These are phyloP conservation scores for Theonella swinhoei DNA, from an alignment of 37 sponge, comb jelly and placozoan genomes.

Conservation along the genomic window DNA sequence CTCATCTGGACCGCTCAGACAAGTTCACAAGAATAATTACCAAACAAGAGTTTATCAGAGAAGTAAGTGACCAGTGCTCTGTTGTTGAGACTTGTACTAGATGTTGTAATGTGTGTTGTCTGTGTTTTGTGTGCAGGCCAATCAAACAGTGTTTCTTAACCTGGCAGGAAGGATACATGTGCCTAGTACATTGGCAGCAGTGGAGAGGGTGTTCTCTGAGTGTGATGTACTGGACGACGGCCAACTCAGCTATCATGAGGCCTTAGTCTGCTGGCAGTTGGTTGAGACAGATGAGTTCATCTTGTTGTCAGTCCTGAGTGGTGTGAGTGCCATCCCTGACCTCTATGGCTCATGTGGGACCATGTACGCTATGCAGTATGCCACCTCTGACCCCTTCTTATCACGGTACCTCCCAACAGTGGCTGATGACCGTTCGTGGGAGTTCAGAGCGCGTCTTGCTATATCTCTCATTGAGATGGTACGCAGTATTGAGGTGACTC, in stretches of 20 bases:
- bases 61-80: not conserved
- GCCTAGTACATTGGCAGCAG: not conserved
- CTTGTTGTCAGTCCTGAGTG: conserved; percentile 35
- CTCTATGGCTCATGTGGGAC: conserved; percentile 67
- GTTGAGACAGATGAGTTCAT: conserved; percentile 56
- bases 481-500: conserved; percentile 43
- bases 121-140: not conserved
- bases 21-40: not conserved
- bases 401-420: not conserved
- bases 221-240: conserved; percentile 60
- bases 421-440: conserved; percentile 47
- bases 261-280: conserved; percentile 44
- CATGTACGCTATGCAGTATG: conserved; percentile 57
- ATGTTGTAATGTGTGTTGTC: not conserved
- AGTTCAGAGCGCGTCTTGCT: conserved; percentile 32
- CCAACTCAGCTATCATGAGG: conserved; percentile 40
- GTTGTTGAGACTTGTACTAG: not conserved
- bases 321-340: conserved; percentile 27
- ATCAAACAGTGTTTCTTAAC: conserved; percentile 9
- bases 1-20: not conserved
- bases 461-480: conserved; percentile 66
- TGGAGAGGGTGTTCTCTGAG: conserved; percentile 34
- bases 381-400: conserved; percentile 15
- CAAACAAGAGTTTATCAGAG: not conserved
- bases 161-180: not conserved